Evolutionary conservation across 2,888 invertebrate species (phyloP).

Genomic region (Agriopis aurantiaria): DNA sequence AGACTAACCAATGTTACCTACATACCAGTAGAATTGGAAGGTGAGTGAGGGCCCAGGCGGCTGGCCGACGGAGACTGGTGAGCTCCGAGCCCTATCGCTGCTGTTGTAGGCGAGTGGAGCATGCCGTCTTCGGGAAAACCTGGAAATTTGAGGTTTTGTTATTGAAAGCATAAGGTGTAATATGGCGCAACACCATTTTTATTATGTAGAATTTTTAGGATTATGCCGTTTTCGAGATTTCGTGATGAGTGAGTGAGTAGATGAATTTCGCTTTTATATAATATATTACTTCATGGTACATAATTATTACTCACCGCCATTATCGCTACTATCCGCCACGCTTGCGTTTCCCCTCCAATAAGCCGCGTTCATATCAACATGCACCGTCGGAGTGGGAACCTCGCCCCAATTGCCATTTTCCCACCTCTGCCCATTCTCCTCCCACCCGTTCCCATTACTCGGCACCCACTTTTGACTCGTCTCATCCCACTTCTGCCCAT

Average conservation of each 20-base stretch:
- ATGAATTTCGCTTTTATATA: no score
- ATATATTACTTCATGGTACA: neutral
- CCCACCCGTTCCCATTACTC: conserved; percentile 71
- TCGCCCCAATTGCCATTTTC: conserved; percentile 77
- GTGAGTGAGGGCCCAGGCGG: conserved; percentile 69
- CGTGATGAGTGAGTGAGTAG: no score
- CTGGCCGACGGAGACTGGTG: conserved; percentile 67
- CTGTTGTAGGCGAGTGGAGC: conserved; percentile 78
- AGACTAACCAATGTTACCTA: neutral
- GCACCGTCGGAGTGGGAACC: conserved; percentile 77
- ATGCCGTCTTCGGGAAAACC: conserved; percentile 82
- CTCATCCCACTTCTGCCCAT: conserved; percentile 59
- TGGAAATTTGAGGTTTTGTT: conserved; percentile 36
- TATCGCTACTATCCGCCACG: conserved; percentile 81
- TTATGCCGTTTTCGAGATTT: no score
- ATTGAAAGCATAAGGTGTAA: neutral
- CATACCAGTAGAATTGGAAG: conserved; percentile 70
- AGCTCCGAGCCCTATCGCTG: conserved; percentile 66
- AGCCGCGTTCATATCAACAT: conserved; percentile 76
- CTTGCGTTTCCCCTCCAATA: conserved; percentile 80
- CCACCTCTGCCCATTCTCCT: conserved; percentile 64
- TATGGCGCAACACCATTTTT: neutral
- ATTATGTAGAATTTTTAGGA: no score
- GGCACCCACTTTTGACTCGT: conserved; percentile 55
- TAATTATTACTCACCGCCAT: conserved; percentile 70